Conservation (phyloP, 2,888 invertebrate genomes). For the Dasysyrphus tricinctus region DNA sequence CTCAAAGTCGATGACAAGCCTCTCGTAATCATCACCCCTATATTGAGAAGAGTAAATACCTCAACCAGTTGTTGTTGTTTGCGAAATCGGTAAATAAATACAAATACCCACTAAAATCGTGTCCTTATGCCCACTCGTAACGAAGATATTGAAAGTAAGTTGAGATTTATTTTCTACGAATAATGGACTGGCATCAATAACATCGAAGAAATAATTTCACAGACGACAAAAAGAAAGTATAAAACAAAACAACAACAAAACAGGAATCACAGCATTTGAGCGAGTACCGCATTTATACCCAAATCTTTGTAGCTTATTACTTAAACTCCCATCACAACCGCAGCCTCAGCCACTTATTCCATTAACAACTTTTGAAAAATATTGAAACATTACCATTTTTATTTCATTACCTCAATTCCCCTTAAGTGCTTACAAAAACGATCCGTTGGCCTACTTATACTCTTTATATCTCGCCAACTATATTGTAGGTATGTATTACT, state of each 20-base stretch:
- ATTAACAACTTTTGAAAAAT: constrained; percentile 69
- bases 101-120: neutral
- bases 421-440: constrained; percentile 63
- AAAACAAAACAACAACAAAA: neutral
- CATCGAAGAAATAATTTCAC: constrained; percentile 4
- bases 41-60: constrained; percentile 5
- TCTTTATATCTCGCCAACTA: constrained; percentile 10
- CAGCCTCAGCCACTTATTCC: constrained; percentile 57
- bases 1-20: neutral
- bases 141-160: constrained; percentile 29
- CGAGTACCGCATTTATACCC: neutral
- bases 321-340: constrained; percentile 28
- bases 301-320: constrained; percentile 22
- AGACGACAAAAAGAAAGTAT: constrained; percentile 4
- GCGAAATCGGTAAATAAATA: neutral
- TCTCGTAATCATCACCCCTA: neutral
- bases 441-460: constrained; percentile 44
- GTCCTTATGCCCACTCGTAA: constrained; percentile 17
- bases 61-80: constrained; percentile 1
- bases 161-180: constrained; percentile 21
- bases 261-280: neutral
- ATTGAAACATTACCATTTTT: constrained; percentile 72
- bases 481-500: too few relatives aligned
- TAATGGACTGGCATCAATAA: constrained; percentile 37
- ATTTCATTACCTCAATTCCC: constrained; percentile 68